Conservation (phyloP, 2,888 invertebrate species). For the Thalpophila matura region DNA sequence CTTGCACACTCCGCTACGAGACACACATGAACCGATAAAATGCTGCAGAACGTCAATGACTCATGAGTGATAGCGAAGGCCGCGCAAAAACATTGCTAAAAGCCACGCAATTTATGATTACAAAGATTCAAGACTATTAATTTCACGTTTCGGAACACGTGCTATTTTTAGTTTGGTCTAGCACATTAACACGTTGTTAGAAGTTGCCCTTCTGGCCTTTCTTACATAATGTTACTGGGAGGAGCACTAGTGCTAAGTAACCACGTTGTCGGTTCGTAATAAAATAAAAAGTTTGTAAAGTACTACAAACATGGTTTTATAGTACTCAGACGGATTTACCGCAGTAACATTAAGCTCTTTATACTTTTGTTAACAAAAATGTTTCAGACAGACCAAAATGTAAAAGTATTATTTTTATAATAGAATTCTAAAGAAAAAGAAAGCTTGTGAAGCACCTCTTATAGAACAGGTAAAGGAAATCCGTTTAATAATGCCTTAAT, state of each 20-base stretch:
- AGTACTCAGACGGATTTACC: not conserved
- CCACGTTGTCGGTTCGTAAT: conserved; percentile 13
- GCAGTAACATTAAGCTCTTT: conserved; percentile 1
- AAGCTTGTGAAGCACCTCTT: not conserved
- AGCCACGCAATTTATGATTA: too few species aligned
- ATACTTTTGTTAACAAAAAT: conserved; percentile 1
- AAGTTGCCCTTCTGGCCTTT: not conserved
- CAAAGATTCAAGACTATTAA: too few species aligned
- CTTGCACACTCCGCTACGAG: not conserved
- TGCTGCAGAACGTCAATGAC: not conserved
- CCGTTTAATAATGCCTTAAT: too few species aligned
- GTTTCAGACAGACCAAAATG: conserved; percentile 11
- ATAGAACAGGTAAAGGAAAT: too few species aligned
- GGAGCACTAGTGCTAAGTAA: conserved; percentile 5
- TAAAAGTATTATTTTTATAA: conserved; percentile 2
- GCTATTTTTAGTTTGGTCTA: too few species aligned
- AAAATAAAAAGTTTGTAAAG: conserved; percentile 36
- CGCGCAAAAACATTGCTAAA: too few species aligned
- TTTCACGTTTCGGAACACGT: too few species aligned
- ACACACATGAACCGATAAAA: not conserved
- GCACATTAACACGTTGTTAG: too few species aligned
- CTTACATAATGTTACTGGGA: not conserved
- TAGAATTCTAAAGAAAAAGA: not conserved
- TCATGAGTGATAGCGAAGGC: too few species aligned
- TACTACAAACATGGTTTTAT: conserved; percentile 15